A percentile compares a stretch with the other conserved stretches of the same genome.
These are phyloP conservation scores for Notothenia rossii DNA, from an alignment of 2,113 vertebrate genomes.

Conservation along the genomic window DNA sequence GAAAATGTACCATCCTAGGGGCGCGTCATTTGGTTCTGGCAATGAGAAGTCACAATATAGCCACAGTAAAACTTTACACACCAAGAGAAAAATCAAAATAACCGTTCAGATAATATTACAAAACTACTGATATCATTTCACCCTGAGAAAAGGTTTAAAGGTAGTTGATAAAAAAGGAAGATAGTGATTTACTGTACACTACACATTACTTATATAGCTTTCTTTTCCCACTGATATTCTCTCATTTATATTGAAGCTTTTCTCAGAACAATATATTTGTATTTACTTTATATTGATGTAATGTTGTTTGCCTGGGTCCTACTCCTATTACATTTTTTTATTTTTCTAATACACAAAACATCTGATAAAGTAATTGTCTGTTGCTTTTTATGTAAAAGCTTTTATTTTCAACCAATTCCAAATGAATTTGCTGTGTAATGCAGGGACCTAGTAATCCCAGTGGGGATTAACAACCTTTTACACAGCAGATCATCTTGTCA, in stretches of 20 bases:
- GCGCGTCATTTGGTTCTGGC: too few species aligned
- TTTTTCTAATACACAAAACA: too few species aligned
- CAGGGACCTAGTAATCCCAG: background rate
- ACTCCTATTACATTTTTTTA: background rate
- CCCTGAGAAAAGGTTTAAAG: background rate
- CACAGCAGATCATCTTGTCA: background rate
- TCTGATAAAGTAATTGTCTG: background rate
- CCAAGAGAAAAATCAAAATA: too few species aligned
- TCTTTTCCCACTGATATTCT: background rate
- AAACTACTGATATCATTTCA: background rate
- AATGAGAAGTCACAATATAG: too few species aligned
- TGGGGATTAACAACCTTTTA: background rate
- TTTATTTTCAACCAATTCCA: background rate
- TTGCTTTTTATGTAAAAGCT: background rate
- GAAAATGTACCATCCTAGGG: too few species aligned
- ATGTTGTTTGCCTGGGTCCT: too few species aligned
- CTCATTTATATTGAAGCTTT: too few species aligned
- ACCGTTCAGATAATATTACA: too few species aligned
- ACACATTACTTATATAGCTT: background rate
- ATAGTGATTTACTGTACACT: background rate
- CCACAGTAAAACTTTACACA: too few species aligned
- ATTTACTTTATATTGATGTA: too few species aligned
- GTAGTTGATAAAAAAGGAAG: background rate
- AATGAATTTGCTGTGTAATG: background rate
- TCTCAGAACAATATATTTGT: too few species aligned